phyloP scores from a whole-genome alignment of 2,113 vertebrate species.

The Xiphophorus maculatus region DNA sequence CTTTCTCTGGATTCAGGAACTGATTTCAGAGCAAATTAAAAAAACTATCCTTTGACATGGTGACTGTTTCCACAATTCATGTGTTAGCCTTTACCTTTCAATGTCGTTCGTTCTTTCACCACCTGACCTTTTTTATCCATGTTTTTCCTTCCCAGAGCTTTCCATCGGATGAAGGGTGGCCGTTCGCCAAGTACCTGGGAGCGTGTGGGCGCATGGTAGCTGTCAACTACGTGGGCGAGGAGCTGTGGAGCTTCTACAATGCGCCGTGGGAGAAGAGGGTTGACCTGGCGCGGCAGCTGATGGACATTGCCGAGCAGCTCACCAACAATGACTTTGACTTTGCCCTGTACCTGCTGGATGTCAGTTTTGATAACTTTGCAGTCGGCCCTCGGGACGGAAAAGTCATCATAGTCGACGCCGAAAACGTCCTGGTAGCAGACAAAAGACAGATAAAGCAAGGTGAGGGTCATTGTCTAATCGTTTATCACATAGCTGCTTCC shows the following conservation, averaged over 20 bases:
- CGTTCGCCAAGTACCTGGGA: constrained; percentile 96
- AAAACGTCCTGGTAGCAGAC: constrained; percentile 98
- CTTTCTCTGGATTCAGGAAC: constrained; percentile 20
- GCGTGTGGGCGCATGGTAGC: constrained; percentile 97
- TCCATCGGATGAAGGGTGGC: constrained; percentile 98
- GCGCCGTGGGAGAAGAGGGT: constrained; percentile 96
- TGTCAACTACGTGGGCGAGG: constrained; percentile 97
- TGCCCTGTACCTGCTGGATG: constrained; percentile 98
- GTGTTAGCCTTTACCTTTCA: constrained; percentile 26
- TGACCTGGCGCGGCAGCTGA: constrained; percentile 93
- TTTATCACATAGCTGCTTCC: not conserved
- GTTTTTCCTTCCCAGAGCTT: constrained; percentile 86
- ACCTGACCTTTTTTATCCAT: constrained; percentile 26
- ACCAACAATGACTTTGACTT: constrained; percentile 99
- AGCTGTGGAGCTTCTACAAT: constrained; percentile 97
- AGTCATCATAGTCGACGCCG: constrained; percentile 97
- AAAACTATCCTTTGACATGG: constrained; percentile 38
- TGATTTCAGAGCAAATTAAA: constrained; percentile 24
- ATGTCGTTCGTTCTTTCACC: constrained; percentile 18
- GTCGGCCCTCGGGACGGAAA: constrained; percentile 96
- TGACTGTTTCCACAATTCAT: constrained; percentile 17
- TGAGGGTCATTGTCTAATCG: constrained; percentile 76
- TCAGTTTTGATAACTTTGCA: constrained; percentile 99
- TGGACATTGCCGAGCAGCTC: constrained; percentile 99
- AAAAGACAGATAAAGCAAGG: constrained; percentile 97